Evolutionary conservation across 2,888 invertebrate genomes (phyloP).

Genomic region (Ephialtes manifestator): DNA sequence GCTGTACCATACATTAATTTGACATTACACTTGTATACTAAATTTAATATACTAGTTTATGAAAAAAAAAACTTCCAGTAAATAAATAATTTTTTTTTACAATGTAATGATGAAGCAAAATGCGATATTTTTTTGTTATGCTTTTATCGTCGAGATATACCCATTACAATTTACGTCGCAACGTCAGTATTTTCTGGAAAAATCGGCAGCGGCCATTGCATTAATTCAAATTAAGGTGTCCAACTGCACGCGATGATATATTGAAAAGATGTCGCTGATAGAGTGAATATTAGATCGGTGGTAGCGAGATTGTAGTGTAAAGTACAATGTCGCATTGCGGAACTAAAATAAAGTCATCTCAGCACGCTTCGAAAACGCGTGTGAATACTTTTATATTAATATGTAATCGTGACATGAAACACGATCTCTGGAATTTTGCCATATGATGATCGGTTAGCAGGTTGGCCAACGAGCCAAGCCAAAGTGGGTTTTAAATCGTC

Average conservation of each 20-base stretch:
- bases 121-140: not conserved
- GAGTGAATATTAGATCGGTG: slow-evolving; percentile 7
- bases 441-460: slow-evolving; percentile 14
- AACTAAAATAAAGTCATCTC: slow-evolving; percentile 68
- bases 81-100: too few relatives aligned
- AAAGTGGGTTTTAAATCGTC: not conserved
- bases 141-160: not conserved
- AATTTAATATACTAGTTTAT: too few relatives aligned
- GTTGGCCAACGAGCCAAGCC: slow-evolving; percentile 14
- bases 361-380: slow-evolving; percentile 52
- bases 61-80: too few relatives aligned
- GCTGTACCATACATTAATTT: too few relatives aligned
- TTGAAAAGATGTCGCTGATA: not conserved
- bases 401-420: slow-evolving; percentile 10
- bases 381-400: slow-evolving; percentile 28
- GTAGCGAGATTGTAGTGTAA: not conserved
- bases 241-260: slow-evolving; percentile 8
- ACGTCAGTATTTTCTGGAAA: not conserved
- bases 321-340: slow-evolving; percentile 78
- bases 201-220: not conserved
- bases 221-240: slow-evolving; percentile 17
- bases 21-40: too few relatives aligned
- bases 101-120: not conserved
- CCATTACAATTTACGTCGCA: not conserved
- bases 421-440: slow-evolving; percentile 35